Evolutionary conservation across 1,140 invertebrate species (phyloP).

Genomic region (Rhizoglyphus robini): DNA sequence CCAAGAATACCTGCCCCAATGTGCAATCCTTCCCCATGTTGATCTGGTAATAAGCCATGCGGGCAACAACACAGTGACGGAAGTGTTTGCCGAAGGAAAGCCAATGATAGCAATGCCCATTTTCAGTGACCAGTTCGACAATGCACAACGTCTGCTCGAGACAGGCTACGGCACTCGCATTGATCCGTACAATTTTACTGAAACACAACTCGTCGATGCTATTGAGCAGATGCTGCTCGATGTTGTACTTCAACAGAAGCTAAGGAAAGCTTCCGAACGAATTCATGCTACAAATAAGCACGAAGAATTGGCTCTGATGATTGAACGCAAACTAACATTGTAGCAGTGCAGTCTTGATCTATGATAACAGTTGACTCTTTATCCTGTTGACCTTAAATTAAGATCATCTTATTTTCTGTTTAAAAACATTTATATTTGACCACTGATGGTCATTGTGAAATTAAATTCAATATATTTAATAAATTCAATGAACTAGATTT

Average conservation of each 20-base stretch:
- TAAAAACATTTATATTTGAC: too few relatives aligned
- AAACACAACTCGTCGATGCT: constrained; percentile 7
- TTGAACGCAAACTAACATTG: too few relatives aligned
- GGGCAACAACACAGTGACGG: constrained; percentile 16
- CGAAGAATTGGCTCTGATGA: not conserved
- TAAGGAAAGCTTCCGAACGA: not conserved
- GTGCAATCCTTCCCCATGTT: not conserved
- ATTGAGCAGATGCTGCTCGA: constrained; percentile 12
- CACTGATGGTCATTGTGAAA: too few relatives aligned
- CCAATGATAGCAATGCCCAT: constrained; percentile 14
- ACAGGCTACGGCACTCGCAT: not conserved
- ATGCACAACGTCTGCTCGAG: constrained; percentile 16
- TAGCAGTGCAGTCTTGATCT: too few relatives aligned
- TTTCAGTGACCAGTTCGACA: constrained; percentile 21
- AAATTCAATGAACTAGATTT: too few relatives aligned
- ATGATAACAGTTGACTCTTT: too few relatives aligned
- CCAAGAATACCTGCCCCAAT: constrained; percentile 4
- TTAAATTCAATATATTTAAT: too few relatives aligned
- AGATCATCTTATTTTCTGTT: too few relatives aligned
- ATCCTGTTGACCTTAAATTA: too few relatives aligned
- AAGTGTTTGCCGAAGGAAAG: not conserved
- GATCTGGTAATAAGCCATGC: constrained; percentile 21
- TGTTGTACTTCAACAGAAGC: not conserved
- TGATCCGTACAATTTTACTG: constrained; percentile 13
- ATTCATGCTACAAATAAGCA: not conserved